Evolutionary conservation across 2,113 vertebrate species (phyloP).

Genomic region (Marmota flaviventris): DNA sequence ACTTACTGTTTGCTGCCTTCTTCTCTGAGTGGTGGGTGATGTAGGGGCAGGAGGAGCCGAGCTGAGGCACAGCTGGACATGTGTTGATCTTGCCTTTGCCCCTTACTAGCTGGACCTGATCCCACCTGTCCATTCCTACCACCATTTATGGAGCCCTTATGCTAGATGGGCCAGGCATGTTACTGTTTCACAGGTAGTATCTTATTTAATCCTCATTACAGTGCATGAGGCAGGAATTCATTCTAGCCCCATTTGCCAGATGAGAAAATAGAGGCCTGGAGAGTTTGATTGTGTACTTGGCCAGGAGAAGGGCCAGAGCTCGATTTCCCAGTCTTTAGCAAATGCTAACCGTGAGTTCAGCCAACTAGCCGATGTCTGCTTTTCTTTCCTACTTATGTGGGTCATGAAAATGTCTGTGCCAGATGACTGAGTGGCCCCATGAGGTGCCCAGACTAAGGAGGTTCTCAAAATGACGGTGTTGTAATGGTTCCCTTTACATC

Average conservation of each 20-base stretch:
- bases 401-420: not conserved
- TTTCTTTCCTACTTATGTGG: not conserved
- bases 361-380: not conserved
- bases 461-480: not conserved
- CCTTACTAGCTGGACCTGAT: not conserved
- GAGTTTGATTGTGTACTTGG: not conserved
- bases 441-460: not conserved
- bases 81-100: not conserved
- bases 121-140: not conserved
- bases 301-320: not conserved
- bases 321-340: not conserved
- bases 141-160: not conserved
- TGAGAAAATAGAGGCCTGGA: not conserved
- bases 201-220: not conserved
- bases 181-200: not conserved
- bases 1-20: too few relatives aligned
- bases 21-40: not conserved
- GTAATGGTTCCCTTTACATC: rapidly evolving
- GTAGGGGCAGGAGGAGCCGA: not conserved
- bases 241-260: slow-evolving; percentile 7
- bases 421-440: not conserved
- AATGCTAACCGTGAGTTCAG: not conserved
- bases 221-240: not conserved
- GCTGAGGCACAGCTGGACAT: not conserved
- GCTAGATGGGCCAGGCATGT: rapidly evolving